These are phyloP conservation scores for Dipodomys stephensi DNA, from an alignment of 2,113 vertebrate species.

Conservation along the genomic window DNA sequence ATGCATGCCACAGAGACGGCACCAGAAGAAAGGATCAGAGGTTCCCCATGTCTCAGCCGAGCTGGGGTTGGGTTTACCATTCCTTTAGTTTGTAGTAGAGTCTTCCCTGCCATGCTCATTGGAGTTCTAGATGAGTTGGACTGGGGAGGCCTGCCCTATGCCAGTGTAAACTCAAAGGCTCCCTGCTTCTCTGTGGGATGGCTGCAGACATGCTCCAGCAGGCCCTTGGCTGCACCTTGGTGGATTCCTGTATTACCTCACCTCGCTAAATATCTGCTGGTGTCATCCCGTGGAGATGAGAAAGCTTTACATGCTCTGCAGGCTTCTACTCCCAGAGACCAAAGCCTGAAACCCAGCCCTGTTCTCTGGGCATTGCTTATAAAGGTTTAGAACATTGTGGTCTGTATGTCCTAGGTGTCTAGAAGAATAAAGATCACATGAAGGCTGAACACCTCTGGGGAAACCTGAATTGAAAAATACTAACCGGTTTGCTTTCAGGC, in stretches of 20 bases:
- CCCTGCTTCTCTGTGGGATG: not conserved
- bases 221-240: not conserved
- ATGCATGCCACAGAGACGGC: accelerated
- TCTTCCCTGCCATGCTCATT: not conserved
- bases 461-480: not conserved
- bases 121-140: not conserved
- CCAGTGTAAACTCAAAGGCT: not conserved
- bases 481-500: not conserved
- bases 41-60: not conserved
- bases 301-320: accelerated
- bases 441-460: not conserved
- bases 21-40: not conserved
- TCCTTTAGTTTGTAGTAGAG: not conserved
- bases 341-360: not conserved
- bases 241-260: conserved; percentile 17
- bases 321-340: not conserved
- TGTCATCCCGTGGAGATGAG: not conserved
- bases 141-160: not conserved
- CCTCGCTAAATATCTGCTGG: not conserved
- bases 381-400: not conserved
- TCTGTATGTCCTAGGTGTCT: not conserved
- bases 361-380: not conserved
- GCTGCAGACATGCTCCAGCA: conserved; percentile 17
- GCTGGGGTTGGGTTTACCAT: not conserved
- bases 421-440: not conserved